These are phyloP conservation scores for Pachyuromys duprasi DNA, from an alignment of 2,797 vertebrate genomes.

Conservation along the genomic window DNA sequence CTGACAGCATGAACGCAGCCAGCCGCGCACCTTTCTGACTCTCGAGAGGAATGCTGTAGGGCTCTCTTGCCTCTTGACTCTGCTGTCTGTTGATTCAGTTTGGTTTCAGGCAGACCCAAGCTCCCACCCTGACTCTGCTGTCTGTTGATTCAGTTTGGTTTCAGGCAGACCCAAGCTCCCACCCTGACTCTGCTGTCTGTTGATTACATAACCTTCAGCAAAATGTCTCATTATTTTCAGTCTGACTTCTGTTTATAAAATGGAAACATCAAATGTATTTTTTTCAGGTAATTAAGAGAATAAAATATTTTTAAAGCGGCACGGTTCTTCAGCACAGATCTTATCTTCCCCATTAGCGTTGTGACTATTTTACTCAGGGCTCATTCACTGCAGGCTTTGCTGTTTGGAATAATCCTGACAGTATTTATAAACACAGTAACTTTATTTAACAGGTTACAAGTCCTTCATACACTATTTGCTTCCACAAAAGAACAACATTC, in stretches of 20 bases:
- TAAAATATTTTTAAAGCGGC: neutral
- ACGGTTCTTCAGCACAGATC: neutral
- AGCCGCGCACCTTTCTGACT: neutral
- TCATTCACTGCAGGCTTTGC: neutral
- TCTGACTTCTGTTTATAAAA: neutral
- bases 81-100: neutral
- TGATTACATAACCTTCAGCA: neutral
- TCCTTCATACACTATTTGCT: neutral
- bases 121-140: neutral
- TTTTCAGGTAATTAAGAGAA: neutral
- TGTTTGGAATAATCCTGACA: conserved; percentile 28
- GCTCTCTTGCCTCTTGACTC: conserved; percentile 9
- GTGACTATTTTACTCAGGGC: conserved; percentile 39
- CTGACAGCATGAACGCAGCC: neutral
- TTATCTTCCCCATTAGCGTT: neutral
- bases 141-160: neutral
- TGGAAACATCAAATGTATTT: neutral
- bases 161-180: neutral
- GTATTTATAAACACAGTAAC: conserved; percentile 29
- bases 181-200: neutral
- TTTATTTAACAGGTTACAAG: conserved; percentile 16
- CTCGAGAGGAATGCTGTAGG: neutral
- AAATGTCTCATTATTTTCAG: neutral
- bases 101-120: neutral
- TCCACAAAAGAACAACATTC: neutral